Evolutionary conservation across 2,113 vertebrate species (phyloP).

Genomic region (Albula goreensis): DNA sequence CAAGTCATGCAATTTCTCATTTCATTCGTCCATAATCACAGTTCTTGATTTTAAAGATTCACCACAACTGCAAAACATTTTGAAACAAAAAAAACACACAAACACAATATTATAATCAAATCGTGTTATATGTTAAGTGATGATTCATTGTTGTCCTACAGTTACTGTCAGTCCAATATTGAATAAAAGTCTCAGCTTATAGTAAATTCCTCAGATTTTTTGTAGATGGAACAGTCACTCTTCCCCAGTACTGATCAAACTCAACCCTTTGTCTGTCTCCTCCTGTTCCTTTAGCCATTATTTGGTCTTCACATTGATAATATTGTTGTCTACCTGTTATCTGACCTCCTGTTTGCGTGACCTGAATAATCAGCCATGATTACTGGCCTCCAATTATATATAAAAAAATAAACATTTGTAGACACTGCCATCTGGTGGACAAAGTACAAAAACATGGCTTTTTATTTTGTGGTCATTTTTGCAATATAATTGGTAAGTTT

Average conservation of each 20-base stretch:
- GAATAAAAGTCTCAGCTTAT: too few species aligned
- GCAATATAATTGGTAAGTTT: too few species aligned
- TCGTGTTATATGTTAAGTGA: not conserved
- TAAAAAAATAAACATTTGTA: conserved; percentile 2
- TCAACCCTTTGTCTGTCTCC: too few species aligned
- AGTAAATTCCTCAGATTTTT: too few species aligned
- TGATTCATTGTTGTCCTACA: not conserved
- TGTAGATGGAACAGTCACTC: too few species aligned
- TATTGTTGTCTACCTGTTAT: too few species aligned
- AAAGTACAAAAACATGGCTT: not conserved
- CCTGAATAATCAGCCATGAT: not conserved
- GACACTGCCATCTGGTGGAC: conserved; percentile 24
- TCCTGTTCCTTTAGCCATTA: too few species aligned
- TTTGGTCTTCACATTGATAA: too few species aligned
- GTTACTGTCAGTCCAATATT: too few species aligned
- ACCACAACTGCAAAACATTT: not conserved
- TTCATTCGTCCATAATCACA: conserved; percentile 16
- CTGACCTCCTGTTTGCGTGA: too few species aligned
- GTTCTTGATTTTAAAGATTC: not conserved
- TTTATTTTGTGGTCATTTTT: not conserved
- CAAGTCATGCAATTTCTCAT: not conserved
- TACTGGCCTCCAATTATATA: not conserved
- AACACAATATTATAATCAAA: not conserved
- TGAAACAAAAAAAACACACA: not conserved
- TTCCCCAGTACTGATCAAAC: too few species aligned